These are phyloP conservation scores for Sericinus montela DNA, from an alignment of 2,888 invertebrate species.

Conservation along the genomic window DNA sequence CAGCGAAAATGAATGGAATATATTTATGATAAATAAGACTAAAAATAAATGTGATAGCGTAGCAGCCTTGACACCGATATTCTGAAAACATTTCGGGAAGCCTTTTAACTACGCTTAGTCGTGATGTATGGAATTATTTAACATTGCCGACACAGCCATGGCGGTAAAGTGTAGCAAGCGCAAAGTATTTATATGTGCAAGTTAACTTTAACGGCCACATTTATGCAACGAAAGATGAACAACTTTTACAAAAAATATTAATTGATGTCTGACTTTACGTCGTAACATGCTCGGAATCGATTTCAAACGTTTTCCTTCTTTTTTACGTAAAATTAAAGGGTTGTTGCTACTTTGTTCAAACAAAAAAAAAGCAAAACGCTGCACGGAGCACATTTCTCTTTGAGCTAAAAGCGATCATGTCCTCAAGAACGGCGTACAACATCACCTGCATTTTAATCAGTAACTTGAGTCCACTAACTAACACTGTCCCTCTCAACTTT, in stretches of 20 bases:
- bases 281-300: background rate
- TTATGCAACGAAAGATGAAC: background rate
- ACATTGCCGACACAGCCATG: no score
- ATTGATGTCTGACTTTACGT: background rate
- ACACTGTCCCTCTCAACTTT: constrained; percentile 7
- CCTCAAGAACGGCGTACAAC: background rate
- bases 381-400: constrained; percentile 7
- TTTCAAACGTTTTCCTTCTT: background rate
- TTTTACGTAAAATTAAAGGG: background rate
- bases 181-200: no score
- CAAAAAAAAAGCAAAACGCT: background rate
- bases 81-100: no score
- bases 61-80: no score
- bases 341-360: background rate
- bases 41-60: no score
- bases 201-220: background rate
- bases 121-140: no score
- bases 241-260: background rate
- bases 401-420: constrained; percentile 9
- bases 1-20: no score
- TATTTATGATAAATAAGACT: no score
- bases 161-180: no score
- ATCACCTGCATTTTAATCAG: constrained; percentile 10
- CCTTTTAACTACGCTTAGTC: no score
- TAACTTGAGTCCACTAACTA: constrained; percentile 8